Evolutionary conservation across 2,888 invertebrate genomes (phyloP).

Genomic region (Pheosia gnoma): DNA sequence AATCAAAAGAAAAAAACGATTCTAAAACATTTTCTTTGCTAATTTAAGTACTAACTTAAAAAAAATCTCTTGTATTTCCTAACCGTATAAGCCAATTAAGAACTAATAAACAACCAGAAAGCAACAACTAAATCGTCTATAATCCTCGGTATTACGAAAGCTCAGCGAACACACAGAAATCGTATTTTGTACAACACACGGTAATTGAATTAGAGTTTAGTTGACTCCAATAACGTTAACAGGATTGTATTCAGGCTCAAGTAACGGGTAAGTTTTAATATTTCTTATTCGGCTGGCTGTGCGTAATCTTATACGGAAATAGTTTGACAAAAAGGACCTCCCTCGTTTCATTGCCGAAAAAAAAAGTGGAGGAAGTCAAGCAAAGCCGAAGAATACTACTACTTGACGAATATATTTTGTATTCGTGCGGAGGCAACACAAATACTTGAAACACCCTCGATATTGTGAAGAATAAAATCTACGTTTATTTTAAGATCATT

Average conservation of each 20-base stretch:
- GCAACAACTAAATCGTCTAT: conserved; percentile 31
- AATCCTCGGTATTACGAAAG: conserved; percentile 49
- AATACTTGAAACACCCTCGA: too few relatives aligned
- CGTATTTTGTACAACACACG: conserved; percentile 48
- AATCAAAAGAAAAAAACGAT: background rate
- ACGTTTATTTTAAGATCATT: too few relatives aligned
- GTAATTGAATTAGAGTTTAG: conserved; percentile 73
- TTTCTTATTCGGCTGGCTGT: conserved; percentile 15
- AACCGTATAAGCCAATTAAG: conserved; percentile 9
- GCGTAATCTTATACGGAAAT: background rate
- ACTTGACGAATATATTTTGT: too few relatives aligned
- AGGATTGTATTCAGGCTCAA: conserved; percentile 53
- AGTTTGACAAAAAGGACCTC: background rate
- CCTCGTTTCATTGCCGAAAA: background rate
- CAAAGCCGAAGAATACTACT: too few relatives aligned
- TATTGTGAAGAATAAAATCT: too few relatives aligned
- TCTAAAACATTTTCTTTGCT: too few relatives aligned
- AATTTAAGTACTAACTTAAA: background rate
- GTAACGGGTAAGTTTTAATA: conserved; percentile 39
- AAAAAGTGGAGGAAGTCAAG: background rate
- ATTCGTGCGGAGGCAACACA: too few relatives aligned
- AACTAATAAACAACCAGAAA: conserved; percentile 20
- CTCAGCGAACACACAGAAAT: conserved; percentile 42
- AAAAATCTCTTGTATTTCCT: background rate
- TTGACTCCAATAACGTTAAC: conserved; percentile 69